Evolutionary conservation across 23 tunicate species (phyloP), one percentile per base, ranked within the genome.

Genomic region (Trididemnum nubilum): DNA sequence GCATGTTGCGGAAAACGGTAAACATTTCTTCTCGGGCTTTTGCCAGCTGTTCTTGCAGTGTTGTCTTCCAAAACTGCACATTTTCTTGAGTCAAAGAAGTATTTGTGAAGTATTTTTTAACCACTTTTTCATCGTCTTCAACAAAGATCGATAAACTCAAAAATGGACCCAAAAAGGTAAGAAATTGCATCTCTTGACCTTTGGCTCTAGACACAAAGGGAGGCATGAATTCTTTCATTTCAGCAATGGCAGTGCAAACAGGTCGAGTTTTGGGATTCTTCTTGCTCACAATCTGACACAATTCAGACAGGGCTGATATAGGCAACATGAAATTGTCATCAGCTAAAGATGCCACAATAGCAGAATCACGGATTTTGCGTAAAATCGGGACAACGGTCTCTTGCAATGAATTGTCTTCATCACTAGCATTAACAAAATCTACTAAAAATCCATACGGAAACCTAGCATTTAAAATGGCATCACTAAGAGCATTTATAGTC

Each of bases 131-230:
- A 79, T 88, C 91, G 58, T 85, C 90, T 73, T 94, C 95, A 0
- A 81, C 87, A 73, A 88, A 88, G 1, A 92, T 75, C 44, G 90
- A 88, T 21, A 94, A 34, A 37, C 81, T 80, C 37, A 94, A 81
- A 82, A 94, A 94, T 29, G 98, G 90, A n/a, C 94, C 98, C 32
- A 94, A 83, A 73, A 37, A 88, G 12, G 94, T 84, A 0, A 81
- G 50, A 35, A 37, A 26, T 35, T 91, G 97, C 9, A 91, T 81
- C 76, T 77, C 87, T 28, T 77, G 51, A 18, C 97, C 97, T 49
- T 67, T 75, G 34, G 84, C 90, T 74, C 81, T 71, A 7, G 88
- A 57, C 18, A 89, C 1, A 30, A 52, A 32, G n/a, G 73, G 73
- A n/a, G 97, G 90, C 63, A 91, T 80, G 71, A 89, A 91, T 25